Evolutionary conservation across 2,797 vertebrate genomes (phyloP).

Genomic region (Mormyrops boulengeri): DNA sequence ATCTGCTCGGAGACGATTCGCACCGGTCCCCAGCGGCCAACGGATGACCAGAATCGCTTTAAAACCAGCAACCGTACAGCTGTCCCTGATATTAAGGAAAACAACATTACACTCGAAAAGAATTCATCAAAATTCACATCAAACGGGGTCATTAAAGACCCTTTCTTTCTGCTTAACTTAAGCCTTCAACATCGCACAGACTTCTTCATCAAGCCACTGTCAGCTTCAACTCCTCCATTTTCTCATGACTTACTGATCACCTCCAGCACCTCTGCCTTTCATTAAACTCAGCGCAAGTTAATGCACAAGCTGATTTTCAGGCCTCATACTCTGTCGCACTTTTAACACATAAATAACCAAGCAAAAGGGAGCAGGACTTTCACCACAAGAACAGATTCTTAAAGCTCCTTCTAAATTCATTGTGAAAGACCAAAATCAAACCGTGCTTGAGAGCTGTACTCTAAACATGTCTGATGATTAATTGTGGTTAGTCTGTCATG

Average conservation of each 20-base stretch:
- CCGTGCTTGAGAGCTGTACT: not conserved
- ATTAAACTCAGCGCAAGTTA: not conserved
- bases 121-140: not conserved
- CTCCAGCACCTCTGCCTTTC: not conserved
- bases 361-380: not conserved
- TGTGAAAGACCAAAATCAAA: not conserved
- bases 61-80: not conserved
- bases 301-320: not conserved
- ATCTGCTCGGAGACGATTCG: not conserved
- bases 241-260: not conserved
- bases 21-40: not conserved
- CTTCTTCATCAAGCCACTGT: not conserved
- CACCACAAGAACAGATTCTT: not conserved
- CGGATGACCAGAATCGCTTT: not conserved
- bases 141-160: not conserved
- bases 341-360: not conserved
- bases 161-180: not conserved
- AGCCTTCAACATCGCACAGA: not conserved
- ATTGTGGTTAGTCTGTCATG: not conserved
- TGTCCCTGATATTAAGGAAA: not conserved
- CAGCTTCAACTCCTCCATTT: not conserved
- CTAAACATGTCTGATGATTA: not conserved
- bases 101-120: not conserved
- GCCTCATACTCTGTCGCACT: not conserved
- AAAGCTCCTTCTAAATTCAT: not conserved